Evolutionary conservation across 2,888 invertebrate genomes (phyloP).

Genomic region (Cheilosia pagana): DNA sequence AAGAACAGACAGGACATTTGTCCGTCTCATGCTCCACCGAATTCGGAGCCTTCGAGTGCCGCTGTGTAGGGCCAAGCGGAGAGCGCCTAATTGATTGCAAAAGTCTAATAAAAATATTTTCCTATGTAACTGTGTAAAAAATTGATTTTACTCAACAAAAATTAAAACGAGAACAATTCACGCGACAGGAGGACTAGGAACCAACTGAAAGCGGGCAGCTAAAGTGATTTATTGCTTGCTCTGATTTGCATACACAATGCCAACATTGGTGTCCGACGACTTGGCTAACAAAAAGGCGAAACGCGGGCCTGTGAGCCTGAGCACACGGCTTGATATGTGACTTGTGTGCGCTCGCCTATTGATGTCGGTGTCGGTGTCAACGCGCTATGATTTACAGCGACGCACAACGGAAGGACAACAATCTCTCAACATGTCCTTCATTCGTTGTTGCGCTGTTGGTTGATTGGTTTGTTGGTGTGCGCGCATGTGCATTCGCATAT

Average conservation of each 20-base stretch:
- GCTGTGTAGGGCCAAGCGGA: no score
- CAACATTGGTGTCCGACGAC: conserved; percentile 30
- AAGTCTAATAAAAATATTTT: no score
- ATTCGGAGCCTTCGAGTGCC: background rate
- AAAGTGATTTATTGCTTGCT: conserved; percentile 51
- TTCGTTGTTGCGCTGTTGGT: conserved; percentile 6
- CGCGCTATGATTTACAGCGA: conserved; percentile 64
- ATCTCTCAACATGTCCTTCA: conserved; percentile 63
- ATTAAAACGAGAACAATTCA: conserved; percentile 4
- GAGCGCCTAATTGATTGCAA: no score
- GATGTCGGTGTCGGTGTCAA: conserved; percentile 67
- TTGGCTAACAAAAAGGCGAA: background rate
- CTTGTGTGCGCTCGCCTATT: conserved; percentile 49
- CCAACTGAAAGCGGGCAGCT: background rate
- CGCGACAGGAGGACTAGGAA: conserved; percentile 23
- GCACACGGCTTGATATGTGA: conserved; percentile 40
- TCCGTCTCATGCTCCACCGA: background rate
- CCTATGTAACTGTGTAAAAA: background rate
- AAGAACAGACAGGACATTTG: background rate
- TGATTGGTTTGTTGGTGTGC: no score
- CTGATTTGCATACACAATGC: conserved; percentile 62
- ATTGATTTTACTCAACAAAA: conserved; percentile 9
- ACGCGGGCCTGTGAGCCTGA: background rate
- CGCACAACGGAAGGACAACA: conserved; percentile 63
- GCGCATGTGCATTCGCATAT: conserved; percentile 15